Evolutionary conservation across 2,888 invertebrate genomes (phyloP).

Genomic region (Melieria omissa): DNA sequence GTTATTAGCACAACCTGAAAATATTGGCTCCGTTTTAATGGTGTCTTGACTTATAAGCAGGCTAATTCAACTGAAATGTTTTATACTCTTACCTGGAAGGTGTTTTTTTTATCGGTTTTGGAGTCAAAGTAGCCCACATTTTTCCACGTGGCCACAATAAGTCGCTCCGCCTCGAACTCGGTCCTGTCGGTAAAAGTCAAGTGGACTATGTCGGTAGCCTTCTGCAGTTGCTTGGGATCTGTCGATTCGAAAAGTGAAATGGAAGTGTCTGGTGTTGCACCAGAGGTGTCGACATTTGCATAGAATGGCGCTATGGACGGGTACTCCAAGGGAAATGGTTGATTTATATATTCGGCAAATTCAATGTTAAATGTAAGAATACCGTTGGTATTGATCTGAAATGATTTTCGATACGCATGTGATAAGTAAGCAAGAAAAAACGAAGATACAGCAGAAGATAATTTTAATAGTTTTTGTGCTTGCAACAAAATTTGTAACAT

Average conservation of each 20-base stretch:
- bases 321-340: slow-evolving; percentile 89
- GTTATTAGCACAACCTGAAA: slow-evolving; percentile 58
- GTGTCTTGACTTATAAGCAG: background rate
- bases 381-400: slow-evolving; percentile 90
- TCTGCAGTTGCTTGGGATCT: slow-evolving; percentile 71
- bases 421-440: no score
- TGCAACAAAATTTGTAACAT: no score
- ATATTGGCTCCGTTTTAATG: background rate
- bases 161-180: slow-evolving; percentile 79
- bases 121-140: slow-evolving; percentile 80
- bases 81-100: slow-evolving; percentile 78
- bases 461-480: no score
- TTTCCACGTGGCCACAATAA: slow-evolving; percentile 92
- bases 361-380: slow-evolving; percentile 90
- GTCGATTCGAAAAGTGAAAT: slow-evolving; percentile 80
- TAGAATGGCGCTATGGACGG: slow-evolving; percentile 92
- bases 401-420: background rate
- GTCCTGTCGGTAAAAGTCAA: slow-evolving; percentile 78
- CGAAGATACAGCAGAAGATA: no score
- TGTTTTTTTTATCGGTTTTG: slow-evolving; percentile 79
- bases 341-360: slow-evolving; percentile 85
- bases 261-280: slow-evolving; percentile 70
- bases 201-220: slow-evolving; percentile 78
- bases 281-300: slow-evolving; percentile 86
- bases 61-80: background rate